Percentiles rank a stretch among this genome's conserved stretches.
These are phyloP conservation scores for Cistogaster globosa DNA, from an alignment of 2,888 invertebrate species.

Conservation along the genomic window DNA sequence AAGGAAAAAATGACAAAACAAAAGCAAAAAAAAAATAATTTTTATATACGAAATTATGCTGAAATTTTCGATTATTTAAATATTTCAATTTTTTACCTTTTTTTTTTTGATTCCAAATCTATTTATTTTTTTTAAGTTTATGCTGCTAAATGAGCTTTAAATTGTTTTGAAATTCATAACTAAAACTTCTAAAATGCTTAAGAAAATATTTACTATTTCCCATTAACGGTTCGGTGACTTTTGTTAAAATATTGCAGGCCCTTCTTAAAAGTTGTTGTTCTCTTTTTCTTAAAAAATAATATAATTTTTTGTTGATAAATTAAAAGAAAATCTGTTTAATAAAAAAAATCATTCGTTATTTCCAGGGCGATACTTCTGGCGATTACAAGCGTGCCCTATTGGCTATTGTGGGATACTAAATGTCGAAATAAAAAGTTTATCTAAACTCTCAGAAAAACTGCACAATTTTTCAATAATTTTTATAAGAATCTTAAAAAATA, in stretches of 20 bases:
- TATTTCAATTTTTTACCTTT: neutral
- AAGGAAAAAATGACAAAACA: neutral
- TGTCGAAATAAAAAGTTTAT: neutral
- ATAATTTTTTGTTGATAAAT: conserved; percentile 18
- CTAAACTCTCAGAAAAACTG: conserved; percentile 52
- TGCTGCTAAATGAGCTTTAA: conserved; percentile 19
- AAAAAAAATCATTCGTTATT: conserved; percentile 77
- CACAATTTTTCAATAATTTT: conserved; percentile 58
- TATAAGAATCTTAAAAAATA: conserved; percentile 29
- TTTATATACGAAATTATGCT: neutral
- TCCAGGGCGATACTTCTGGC: conserved; percentile 95
- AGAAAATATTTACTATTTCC: conserved; percentile 7
- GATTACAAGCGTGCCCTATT: conserved; percentile 96
- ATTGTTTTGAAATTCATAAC: neutral
- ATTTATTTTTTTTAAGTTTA: neutral
- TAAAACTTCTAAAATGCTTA: conserved; percentile 9
- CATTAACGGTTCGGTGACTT: conserved; percentile 16
- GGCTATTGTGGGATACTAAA: conserved; percentile 87
- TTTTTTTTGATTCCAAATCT: neutral
- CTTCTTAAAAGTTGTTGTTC: conserved; percentile 23
- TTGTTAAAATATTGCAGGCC: neutral
- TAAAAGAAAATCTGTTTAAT: conserved; percentile 67
- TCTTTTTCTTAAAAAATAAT: conserved; percentile 44
- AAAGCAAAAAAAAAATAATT: too few relatives aligned
- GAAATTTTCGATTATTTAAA: neutral